Base-by-base conservation (phyloP, 2,888 invertebrate species). In the Tridacna gigas region DNA sequence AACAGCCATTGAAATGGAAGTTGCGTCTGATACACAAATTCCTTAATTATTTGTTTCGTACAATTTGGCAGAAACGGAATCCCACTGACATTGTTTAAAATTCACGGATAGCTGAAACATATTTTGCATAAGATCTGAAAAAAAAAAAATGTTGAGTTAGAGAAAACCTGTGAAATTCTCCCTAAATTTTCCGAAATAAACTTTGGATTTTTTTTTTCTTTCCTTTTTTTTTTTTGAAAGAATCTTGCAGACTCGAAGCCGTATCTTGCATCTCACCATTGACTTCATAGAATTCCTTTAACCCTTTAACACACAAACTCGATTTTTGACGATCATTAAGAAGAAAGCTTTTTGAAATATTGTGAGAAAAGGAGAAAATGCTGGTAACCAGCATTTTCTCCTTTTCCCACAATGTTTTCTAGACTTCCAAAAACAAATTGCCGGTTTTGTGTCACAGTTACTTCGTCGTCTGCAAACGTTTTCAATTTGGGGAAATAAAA, bases 381-480 rank as follows among this genome's bases (percentile, higher is more conserved):
- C 63, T 63, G n/a, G 63, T 63, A 13, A 63, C 63, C 13, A 56
- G 56, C 56, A 56, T 20, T n/a, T 63, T 63, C 63, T 63, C 25
- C 63, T n/a, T 63, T 37, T 37, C 2, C 37, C 37, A 37, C 37
- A 37, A 4, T 37, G 37, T 37, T 37, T 37, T 37, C 37, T 37
- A 4, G 37, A 2, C 37, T 4, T 37, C 37, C 37, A 37, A 37
- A 37, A 37, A 37, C 3, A 37, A 37, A 37, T 37, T 37, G 2
- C 7, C 37, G 37, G n/a, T 37, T 37, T 37, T 37, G 37, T 4
- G 37, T 37, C 37, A 37, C 37, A 37, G 37, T 2, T 37, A 37
- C 2, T 37, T 37, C 7, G 37, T 37, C 37, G 37, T 37, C 7
- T 37, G 37, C 37, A 37, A 37, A 37, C 37, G 37, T 37, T 37